These are phyloP conservation scores for Zootoca vivipara DNA, from an alignment of 2,113 vertebrate genomes.

Conservation along the genomic window DNA sequence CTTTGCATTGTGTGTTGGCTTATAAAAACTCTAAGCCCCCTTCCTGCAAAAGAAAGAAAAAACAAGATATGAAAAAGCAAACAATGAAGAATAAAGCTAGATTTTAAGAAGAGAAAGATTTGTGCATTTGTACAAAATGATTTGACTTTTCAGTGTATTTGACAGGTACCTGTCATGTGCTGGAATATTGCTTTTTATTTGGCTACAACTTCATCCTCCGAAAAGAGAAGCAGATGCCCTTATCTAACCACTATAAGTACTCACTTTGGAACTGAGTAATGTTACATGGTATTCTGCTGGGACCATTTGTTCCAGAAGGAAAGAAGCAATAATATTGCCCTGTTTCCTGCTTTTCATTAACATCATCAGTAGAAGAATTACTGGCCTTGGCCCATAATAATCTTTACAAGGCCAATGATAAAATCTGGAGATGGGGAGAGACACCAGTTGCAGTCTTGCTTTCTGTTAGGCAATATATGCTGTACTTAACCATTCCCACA, in stretches of 20 bases:
- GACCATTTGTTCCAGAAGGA: constrained; percentile 29
- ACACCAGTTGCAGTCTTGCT: constrained; percentile 18
- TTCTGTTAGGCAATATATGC: constrained; percentile 10
- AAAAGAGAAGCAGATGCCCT: constrained; percentile 21
- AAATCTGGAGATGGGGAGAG: constrained; percentile 44
- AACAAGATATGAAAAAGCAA: background rate
- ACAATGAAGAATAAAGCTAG: constrained; percentile 17
- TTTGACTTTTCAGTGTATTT: background rate
- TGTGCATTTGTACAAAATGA: background rate
- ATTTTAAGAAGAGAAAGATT: background rate
- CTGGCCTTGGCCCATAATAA: constrained; percentile 35
- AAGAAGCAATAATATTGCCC: constrained; percentile 29
- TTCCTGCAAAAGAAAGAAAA: background rate
- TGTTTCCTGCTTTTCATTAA: constrained; percentile 53
- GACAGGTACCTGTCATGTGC: constrained; percentile 24
- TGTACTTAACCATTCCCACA: constrained; percentile 26
- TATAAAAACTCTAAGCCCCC: background rate
- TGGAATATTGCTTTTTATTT: constrained; percentile 19
- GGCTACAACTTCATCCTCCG: background rate
- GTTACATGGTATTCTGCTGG: constrained; percentile 39
- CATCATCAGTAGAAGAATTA: constrained; percentile 30
- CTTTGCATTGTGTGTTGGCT: no score
- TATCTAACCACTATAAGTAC: constrained; percentile 40
- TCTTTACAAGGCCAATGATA: constrained; percentile 35
- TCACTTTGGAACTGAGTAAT: constrained; percentile 47